Evolutionary conservation across 2,888 invertebrate species (phyloP), one percentile per base, ranked within the genome.

Genomic region (Silvanus unidentatus): DNA sequence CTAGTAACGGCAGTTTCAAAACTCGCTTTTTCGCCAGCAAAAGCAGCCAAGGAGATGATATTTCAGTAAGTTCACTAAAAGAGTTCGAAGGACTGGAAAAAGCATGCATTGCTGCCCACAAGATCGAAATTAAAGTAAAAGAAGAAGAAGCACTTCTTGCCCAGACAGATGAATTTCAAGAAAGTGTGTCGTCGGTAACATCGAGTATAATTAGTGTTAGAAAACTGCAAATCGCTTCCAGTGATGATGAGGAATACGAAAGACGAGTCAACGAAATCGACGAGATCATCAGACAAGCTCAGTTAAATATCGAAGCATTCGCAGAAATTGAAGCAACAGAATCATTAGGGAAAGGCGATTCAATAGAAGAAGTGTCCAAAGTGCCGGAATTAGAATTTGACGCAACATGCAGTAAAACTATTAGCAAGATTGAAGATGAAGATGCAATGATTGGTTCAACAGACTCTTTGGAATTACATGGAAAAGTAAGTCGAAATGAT

Each of bases 11-110:
- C 5, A 89, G 89, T 58, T 79, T 88, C 47, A 85, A 87, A n/a
- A 77, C 80, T 42, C 76, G 86, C 41, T 86, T 86, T 55, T 70
- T 80, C 45, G 72, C 83, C 6, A 80, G 84, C 54, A 84, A 82
- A 60, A 86, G 83, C 62, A 81, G 81, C 1, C 85, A 85, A 68
- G 86, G 87, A 1, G 94, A 93, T 68, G 92, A 93, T 64, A 77
- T 91, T 37, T 92, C 92, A 1, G 73, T 88, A 16, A 88, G 87
- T 5, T 94, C 94, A 34, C 73, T 95, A 14, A 89, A 90, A 68
- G 95, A 96, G 67, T 95, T 95, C 67, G 95, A 96, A 74, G 88
- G 89, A 0, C 70, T 95, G 1, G 95, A 96, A 73, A 84, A 82
- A 49, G 93, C 93, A 13, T 88, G 92, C 59, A 78, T 87, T 37